Evolutionary conservation across 1,140 invertebrate genomes (phyloP), one percentile per base, ranked within the genome.

Genomic region (Hylyphantes graminicola): DNA sequence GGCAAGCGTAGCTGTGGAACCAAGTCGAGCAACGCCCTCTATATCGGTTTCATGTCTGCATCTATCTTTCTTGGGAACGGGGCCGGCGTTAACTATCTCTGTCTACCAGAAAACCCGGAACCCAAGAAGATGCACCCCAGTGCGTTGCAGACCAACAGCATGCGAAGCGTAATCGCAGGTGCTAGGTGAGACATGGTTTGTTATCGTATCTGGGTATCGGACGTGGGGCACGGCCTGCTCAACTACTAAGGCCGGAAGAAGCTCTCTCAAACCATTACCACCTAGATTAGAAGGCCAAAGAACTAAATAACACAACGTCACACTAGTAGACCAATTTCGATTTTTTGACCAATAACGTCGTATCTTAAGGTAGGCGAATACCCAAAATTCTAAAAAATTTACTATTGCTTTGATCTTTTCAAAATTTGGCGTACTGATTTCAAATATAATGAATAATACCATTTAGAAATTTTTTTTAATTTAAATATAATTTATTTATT

Each of bases 41-140:
- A 68, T 12, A n/a, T 19, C 8, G 77, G 77, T 7, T 57, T 50
- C 7, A 70, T 80, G 64, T 10, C 53, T 0, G 68, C 77, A 6
- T 67, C 48, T n/a, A 9, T 59, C 8, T 64, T 70, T 9, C 7
- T 50, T 0, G 77, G 77, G 0, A 70, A 70, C 9, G 77, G 77
- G 59, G 77, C 64, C 0, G 77, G 64, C 11, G 57, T 19, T n/a
- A 50, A 80, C 17, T 80, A 80, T 17, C 19, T 48, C 5, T 80
- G 77, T 12, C 19, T 80, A 4, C 77, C 77, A 0, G 55, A 70
- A 48, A 68, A 80, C 12, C 54, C 77, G 0, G 21, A 76, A 51
- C 9, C 64, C 57, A 35, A 35, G 19, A 76, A 53, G 0, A 0
- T 64, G 4, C 35, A 50, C 21, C 35, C 74, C 9, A 55, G 70